These are phyloP conservation scores for Pagetopsis macropterus DNA, from an alignment of 2,797 vertebrate genomes.

Conservation along the genomic window DNA sequence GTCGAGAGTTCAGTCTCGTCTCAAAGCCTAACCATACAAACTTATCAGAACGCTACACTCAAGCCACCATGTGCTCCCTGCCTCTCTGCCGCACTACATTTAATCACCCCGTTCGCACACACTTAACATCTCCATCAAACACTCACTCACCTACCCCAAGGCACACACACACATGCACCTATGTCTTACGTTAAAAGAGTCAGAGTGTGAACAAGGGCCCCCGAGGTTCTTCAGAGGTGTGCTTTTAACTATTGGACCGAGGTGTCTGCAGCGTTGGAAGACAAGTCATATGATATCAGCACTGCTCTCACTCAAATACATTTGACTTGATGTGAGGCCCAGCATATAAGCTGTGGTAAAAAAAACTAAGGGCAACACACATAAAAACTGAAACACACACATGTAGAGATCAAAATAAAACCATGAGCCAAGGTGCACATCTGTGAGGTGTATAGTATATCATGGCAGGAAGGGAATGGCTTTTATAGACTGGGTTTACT, in stretches of 20 bases:
- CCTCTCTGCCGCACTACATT: constrained; percentile 12
- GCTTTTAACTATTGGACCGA: constrained; percentile 39
- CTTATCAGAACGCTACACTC: constrained; percentile 17
- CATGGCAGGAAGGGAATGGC: constrained; percentile 15
- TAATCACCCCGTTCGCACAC: constrained; percentile 34
- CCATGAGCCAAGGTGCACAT: constrained; percentile 41
- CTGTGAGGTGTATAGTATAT: constrained; percentile 43
- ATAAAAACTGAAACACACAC: constrained; percentile 27
- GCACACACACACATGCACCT: constrained; percentile 6
- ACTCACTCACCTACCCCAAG: constrained; percentile 27
- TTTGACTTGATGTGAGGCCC: constrained; percentile 43
- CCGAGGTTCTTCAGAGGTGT: constrained; percentile 33
- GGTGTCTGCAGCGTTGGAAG: constrained; percentile 49
- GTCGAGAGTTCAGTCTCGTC: constrained; percentile 19
- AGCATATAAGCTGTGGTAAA: constrained; percentile 31
- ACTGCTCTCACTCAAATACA: constrained; percentile 48
- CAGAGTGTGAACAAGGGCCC: constrained; percentile 31
- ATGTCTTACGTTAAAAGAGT: constrained; percentile 23
- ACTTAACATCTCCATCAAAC: constrained; percentile 44
- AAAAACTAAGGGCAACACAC: constrained; percentile 31
- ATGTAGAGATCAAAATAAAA: constrained; percentile 45
- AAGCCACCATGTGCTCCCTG: no score
- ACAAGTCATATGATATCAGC: constrained; percentile 51
- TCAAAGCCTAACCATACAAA: constrained; percentile 45
- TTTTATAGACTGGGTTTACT: constrained; percentile 39